Evolutionary conservation across 2,113 vertebrate species (phyloP).

Genomic region (Rhinolophus ferrumequinum): DNA sequence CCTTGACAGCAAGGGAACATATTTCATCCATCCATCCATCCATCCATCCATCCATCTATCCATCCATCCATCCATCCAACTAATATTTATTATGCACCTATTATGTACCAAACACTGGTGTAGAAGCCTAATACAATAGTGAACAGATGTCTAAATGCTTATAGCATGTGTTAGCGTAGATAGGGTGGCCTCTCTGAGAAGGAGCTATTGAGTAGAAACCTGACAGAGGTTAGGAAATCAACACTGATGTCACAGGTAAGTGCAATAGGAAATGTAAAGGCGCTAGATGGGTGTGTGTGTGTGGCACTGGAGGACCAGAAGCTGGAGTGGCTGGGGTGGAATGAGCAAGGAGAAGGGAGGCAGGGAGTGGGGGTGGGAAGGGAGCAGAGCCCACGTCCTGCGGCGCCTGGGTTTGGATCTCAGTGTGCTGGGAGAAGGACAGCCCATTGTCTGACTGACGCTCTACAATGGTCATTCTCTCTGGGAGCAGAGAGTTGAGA

Average conservation of each 20-base stretch:
- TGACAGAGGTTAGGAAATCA: no score
- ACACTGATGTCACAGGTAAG: not conserved
- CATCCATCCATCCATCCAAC: not conserved
- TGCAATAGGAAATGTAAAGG: not conserved
- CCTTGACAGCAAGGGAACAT: not conserved
- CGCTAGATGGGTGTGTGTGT: not conserved
- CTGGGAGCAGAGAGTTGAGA: not conserved
- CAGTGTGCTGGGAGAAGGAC: no score
- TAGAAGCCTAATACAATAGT: not conserved
- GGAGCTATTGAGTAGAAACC: not conserved
- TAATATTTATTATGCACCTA: not conserved
- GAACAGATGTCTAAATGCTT: not conserved
- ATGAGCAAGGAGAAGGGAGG: not conserved
- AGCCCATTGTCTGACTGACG: no score
- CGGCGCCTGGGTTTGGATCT: not conserved
- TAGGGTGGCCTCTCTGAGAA: not conserved
- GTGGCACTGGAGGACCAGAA: not conserved
- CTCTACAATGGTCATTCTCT: not conserved
- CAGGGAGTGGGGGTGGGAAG: not conserved
- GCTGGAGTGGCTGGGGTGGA: no score
- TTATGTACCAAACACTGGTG: not conserved
- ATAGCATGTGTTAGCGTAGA: fast-evolving
- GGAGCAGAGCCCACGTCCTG: not conserved
- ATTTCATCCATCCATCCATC: not conserved
- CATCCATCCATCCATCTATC: no score